Base-by-base conservation (phyloP, 2,888 invertebrate species). In the Oxytorus armatus region DNA sequence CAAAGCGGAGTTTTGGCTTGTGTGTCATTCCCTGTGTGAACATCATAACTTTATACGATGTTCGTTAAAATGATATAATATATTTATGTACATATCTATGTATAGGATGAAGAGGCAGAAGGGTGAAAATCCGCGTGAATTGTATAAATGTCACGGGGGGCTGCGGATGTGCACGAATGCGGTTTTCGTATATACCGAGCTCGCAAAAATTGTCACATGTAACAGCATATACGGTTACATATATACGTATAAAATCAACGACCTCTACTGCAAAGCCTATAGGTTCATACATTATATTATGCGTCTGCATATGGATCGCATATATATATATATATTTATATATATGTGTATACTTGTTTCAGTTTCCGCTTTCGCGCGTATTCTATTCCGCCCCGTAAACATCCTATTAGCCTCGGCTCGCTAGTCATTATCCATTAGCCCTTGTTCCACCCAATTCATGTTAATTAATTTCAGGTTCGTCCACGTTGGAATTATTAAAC, bases 381-480 rank as follows among this genome's bases (percentile, higher is more conserved):
- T 77, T 47, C 66, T 57, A 81, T 81, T 77, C 65, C 77, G 53
- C 74, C 65, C 69, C 65, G 77, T 77, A 77, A 77, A 77, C 81
- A 81, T 81, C 63, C 74, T 69, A 77, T 81, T 77, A 81, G 74
- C 69, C 63, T 47, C 61, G 69, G 49, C 57, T 66, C 65, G 74
- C 51, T 77, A 57, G 57, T 65, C 72, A 72, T 77, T 65, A 74
- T 51, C 77, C 77, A 74, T 72, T 55, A 63, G 73, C 44, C 65
- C 77, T 65, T 76, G 49, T 63, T 61, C 69, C 23, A 29, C 10
- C 65, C 55, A 57, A 81, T 73, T 18, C 49, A 44, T 70, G 77
- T 81, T 77, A 77, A 81, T 81, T 81, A 81, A 81, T 81, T 74
- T 66, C 74, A 61, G 69, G 36, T 77, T 16, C 77, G 81, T 81